Evolutionary conservation across 2,113 vertebrate genomes (phyloP), one percentile per base, ranked within the genome.

Genomic region (Amazona vittata): DNA sequence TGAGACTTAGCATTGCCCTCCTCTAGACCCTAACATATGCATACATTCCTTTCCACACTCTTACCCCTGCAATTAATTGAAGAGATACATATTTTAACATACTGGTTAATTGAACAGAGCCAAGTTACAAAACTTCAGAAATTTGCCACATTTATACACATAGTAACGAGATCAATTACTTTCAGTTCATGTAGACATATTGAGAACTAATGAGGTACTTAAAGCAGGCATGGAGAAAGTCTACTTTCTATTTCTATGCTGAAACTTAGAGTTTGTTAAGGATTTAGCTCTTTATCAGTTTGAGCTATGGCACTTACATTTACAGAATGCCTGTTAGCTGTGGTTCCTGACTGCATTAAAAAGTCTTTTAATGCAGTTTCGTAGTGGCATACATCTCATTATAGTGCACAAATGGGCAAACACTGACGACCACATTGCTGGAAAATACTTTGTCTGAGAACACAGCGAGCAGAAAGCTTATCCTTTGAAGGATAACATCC

Each of bases 131-230:
- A 96, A 95, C 83, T 77, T 88, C 79, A 93, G 91, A 93, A 90
- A 89, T 95, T 93, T 89, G 59, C 91, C 86, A 93, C 74, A 78
- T 96, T 96, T 96, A 93, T 83, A 95, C 87, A 92, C 81, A 89
- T 46, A 79, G 73, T 91, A 96, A 97, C 78, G 79, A 94, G 79
- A 97, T 97, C 97, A 97, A 96, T 97, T 96, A 93, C 94, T 93
- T 96, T 64, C 92, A 90, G 85, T 84, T 97, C 86, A 74, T 95
- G 79, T 91, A 96, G 95, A 97, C 53, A 25, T 96, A 96, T 94
- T 94, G 96, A 83, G 95, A 91, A 96, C 96, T 97, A 97, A 97
- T 95, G 97, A 97, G 97, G 88, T 94, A 96, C 96, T 97, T 97
- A 97, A 96, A 97, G 96, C 39, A 24, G 90, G 83, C 73, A 57